phyloP scores from a whole-genome alignment of 2,113 vertebrate genomes.

The Erpornis zantholeuca region DNA sequence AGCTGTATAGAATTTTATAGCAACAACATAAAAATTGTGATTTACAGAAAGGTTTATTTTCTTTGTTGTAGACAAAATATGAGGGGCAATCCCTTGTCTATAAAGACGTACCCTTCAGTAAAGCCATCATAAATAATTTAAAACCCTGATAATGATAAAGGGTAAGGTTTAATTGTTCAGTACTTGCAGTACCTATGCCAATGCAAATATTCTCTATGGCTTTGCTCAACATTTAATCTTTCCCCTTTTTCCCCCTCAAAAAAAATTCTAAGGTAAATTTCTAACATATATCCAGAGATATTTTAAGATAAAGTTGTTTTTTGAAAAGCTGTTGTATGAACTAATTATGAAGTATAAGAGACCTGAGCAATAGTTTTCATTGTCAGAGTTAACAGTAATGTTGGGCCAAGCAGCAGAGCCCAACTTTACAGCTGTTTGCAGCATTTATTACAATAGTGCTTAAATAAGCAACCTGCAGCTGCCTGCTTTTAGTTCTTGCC shows the following conservation, averaged over 20 bases:
- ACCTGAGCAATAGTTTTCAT: background rate
- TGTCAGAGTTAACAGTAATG: background rate
- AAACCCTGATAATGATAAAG: background rate
- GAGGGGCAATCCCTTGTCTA: background rate
- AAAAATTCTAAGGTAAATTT: background rate
- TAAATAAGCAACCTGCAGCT: background rate
- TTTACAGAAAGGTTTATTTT: background rate
- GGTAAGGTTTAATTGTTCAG: background rate
- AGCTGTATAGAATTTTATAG: background rate
- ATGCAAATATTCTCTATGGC: background rate
- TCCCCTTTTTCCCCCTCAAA: fast-evolving
- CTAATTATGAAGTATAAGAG: background rate
- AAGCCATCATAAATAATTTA: background rate
- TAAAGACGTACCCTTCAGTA: background rate
- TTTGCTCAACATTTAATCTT: background rate
- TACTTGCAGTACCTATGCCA: background rate
- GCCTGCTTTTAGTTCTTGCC: background rate
- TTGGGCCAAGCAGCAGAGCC: background rate
- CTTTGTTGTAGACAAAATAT: background rate
- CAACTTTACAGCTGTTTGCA: background rate
- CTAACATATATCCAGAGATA: background rate
- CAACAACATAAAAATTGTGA: background rate
- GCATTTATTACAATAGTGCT: background rate
- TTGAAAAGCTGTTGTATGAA: background rate
- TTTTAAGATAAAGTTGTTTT: background rate